Base-by-base conservation (phyloP, 2,113 vertebrate genomes). In the Thinocorus orbignyianus region DNA sequence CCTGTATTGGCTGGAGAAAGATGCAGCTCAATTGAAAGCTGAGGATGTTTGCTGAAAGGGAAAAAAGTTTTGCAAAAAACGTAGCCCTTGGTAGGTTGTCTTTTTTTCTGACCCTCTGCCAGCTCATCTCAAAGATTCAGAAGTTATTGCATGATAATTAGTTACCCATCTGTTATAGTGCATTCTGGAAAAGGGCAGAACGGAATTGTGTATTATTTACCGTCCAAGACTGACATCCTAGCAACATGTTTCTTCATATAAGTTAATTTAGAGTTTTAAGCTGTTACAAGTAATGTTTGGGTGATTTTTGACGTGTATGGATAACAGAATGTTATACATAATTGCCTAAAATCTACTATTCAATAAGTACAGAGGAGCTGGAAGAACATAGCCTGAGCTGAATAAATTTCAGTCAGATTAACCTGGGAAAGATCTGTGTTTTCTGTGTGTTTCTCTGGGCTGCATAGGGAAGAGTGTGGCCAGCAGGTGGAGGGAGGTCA, bases 1-100 rank as follows among this genome's bases (percentile, higher is more conserved):
- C 48, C 84, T 12, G 2, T 1, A 1, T 4, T 0, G 5, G n/a
- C 65, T 1, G 2, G 9, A 26, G 74, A 33, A 44, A 42, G 51
- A 7, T 4, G n/a, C 31, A 37, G 79, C 30, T 52, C 17, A 30
- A 30, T 64, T 8, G 55, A 14, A 37, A 81, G 17, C 55, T 1
- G 10, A 28, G 42, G 60, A 17, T 0, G 1, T 6, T 49, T 44
- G 25, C 18, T 1, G 5, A 20, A 46, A 44, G 87, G 16, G 57
- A 42, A 58, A n/a, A 31, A 65, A n/a, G 25, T 26, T 88, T 41
- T 51, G 82, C 51, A 10, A 13, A 17, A 13, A 14, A 4, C 6
- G 1, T 24, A 5, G 7, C 3, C 28, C 55, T 48, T 11, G 6
- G 31, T 2, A 31, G 41, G 55, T 74, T 2, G 0, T 26, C 66